Conservation (phyloP, 2,113 vertebrate genomes). For the Colaptes auratus region DNA sequence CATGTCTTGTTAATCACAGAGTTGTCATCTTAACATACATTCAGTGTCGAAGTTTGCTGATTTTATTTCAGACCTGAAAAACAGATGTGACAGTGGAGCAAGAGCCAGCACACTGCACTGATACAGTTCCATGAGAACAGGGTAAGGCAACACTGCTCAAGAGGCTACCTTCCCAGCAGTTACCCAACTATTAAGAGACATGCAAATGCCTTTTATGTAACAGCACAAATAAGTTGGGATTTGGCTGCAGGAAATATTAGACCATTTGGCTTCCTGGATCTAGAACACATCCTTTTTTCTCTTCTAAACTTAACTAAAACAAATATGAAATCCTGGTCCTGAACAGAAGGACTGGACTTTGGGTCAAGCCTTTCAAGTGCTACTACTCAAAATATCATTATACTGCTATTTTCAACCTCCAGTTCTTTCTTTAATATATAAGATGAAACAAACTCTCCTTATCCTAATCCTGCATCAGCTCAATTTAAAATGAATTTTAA, state of each 20-base stretch:
- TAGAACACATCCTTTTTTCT: neutral
- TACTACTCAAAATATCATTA: neutral
- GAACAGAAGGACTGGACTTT: neutral
- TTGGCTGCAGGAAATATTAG: neutral
- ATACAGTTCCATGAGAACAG: neutral
- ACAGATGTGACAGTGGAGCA: neutral
- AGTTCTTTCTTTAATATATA: neutral
- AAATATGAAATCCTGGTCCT: neutral
- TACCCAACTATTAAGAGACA: neutral
- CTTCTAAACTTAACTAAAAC: neutral
- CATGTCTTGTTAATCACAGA: neutral
- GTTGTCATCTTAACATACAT: neutral
- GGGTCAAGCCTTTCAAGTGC: neutral
- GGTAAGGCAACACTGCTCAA: rapidly evolving
- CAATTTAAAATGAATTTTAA: constrained; percentile 6
- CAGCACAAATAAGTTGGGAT: neutral
- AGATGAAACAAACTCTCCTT: neutral
- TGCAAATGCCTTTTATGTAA: rapidly evolving
- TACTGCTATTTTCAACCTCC: neutral
- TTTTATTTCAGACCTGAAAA: constrained; percentile 19
- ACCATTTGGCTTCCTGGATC: neutral
- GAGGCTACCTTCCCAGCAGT: neutral
- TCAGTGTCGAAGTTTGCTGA: neutral
- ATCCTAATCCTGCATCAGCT: neutral
- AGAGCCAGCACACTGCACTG: neutral